Evolutionary conservation across 2,888 invertebrate species (phyloP), one percentile per base, ranked within the genome.

Genomic region (Clepsis dumicolana): DNA sequence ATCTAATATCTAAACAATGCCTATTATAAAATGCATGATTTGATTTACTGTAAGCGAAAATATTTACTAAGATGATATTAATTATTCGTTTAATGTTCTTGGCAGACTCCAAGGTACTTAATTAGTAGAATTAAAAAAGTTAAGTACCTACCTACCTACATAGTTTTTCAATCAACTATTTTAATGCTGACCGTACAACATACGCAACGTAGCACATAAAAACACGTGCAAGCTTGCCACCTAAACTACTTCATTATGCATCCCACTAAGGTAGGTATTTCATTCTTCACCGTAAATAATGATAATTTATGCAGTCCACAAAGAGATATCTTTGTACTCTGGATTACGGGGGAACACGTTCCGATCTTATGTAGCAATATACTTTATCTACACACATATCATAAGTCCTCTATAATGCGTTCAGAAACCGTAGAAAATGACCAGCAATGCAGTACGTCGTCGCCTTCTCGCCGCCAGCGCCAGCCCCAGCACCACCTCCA

Each of bases 221-320:
- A 59, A 60, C 27, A 66, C 61, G 25, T 56, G 48, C 35, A 61
- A 18, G 61, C 54, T 21, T 62, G 48, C 54, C 48, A 67, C 62
- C 32, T 44, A 44, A 44, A 44, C 59, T 67, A 62, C 62, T 62
- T 56, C 48, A 67, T 67, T 67, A 62, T 67, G 62, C 62, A 62
- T 62, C 48, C 61, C 27, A 54, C 48, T 56, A 24, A 24, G 50
- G 50, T 62, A 50, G 44, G 62, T 62, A 67, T 50, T 44, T 62
- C 62, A 62, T 57, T 56, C 56, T 63, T 63, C 38, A 50, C 29
- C 29, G 38, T 67, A 63, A 57, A 63, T 57, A 57, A 63, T 63
- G 63, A 16, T 67, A 67, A 63, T 63, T 38, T 67, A 63, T 63
- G 50, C 67, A 57, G 56, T 29, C 50, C 41, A 57, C 57, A 52